Conservation (phyloP, 1,140 invertebrate species). For the Papilio machaon region DNA sequence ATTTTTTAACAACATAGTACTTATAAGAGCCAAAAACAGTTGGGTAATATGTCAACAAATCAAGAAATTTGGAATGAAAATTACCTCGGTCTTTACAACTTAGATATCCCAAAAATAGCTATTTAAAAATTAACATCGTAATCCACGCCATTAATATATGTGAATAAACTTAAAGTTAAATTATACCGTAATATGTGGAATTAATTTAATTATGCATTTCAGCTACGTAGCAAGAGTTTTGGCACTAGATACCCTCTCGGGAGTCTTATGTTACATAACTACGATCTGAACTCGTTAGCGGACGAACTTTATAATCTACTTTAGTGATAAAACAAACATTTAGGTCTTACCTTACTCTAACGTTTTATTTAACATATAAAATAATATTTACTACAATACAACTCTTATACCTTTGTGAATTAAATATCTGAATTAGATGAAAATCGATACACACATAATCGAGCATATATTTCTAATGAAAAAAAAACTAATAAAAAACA, state of each 20-base stretch:
- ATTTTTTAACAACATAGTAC: no score
- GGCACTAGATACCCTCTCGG: not conserved
- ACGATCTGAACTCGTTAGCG: slow-evolving; percentile 22
- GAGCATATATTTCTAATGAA: not conserved
- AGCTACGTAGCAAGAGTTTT: not conserved
- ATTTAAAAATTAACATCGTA: not conserved
- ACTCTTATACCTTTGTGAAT: no score
- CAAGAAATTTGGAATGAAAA: not conserved
- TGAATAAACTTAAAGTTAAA: not conserved
- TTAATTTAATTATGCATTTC: not conserved
- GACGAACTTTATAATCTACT: slow-evolving; percentile 23
- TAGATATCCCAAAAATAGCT: not conserved
- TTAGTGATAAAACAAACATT: slow-evolving; percentile 5
- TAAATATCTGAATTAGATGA: not conserved
- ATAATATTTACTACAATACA: not conserved
- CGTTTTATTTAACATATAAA: not conserved
- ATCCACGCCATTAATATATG: not conserved
- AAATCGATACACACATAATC: not conserved
- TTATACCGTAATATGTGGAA: not conserved
- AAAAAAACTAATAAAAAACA: not conserved
- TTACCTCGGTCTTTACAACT: not conserved
- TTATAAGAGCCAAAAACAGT: no score
- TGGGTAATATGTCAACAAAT: no score
- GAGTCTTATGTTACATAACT: slow-evolving; percentile 7
- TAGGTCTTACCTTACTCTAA: not conserved